Evolutionary conservation across 2,797 vertebrate species (phyloP).

Genomic region (Morelia viridis): DNA sequence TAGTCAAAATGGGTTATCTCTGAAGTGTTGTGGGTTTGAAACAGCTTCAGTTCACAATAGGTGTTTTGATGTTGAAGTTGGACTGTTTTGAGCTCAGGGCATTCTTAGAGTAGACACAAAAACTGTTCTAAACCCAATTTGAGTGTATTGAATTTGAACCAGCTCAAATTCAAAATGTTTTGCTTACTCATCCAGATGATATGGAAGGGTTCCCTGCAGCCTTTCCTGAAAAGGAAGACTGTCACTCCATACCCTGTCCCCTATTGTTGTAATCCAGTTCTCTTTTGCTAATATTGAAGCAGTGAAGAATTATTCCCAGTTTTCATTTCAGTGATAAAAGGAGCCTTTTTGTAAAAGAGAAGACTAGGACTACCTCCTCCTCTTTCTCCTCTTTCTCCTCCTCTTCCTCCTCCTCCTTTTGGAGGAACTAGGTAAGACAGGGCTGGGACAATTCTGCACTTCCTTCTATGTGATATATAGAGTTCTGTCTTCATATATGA

Average conservation of each 20-base stretch:
- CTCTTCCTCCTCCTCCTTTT: not conserved
- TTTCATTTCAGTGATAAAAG: not conserved
- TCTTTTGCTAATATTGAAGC: not conserved
- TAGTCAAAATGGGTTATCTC: not conserved
- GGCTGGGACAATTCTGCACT: not conserved
- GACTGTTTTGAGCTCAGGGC: not conserved
- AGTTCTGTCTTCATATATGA: not conserved
- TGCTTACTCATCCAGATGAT: not conserved
- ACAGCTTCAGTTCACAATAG: not conserved
- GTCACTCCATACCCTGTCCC: not conserved
- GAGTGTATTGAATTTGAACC: not conserved
- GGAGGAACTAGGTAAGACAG: not conserved
- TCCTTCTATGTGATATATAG: not conserved
- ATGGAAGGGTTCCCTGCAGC: not conserved
- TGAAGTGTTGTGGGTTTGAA: not conserved
- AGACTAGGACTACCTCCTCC: not conserved
- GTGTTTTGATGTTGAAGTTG: not conserved
- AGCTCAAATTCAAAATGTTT: not conserved
- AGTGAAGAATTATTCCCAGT: not conserved
- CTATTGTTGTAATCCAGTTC: not conserved
- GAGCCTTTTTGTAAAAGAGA: not conserved
- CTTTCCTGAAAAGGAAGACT: not conserved
- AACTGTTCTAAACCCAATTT: not conserved
- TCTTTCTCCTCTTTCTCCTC: not conserved
- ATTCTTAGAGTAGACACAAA: not conserved